Evolutionary conservation across 2,797 vertebrate genomes (phyloP).

Genomic region (Amazona finschi): DNA sequence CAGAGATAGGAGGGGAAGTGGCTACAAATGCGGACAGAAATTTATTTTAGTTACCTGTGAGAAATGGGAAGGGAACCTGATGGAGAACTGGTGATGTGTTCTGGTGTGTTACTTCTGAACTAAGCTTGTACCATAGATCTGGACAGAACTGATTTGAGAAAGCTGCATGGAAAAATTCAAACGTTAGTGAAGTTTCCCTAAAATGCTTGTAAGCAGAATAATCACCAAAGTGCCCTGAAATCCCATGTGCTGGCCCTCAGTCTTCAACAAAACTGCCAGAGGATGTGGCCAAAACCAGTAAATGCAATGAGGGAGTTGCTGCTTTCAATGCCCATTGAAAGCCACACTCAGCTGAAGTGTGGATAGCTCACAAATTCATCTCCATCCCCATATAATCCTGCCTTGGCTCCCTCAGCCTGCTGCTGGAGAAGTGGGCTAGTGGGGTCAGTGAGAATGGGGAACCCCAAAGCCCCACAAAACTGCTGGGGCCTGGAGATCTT

Average conservation of each 20-base stretch:
- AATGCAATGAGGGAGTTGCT: neutral
- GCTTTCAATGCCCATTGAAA: neutral
- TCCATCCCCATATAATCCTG: neutral
- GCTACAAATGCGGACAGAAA: neutral
- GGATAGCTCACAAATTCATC: neutral
- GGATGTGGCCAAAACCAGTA: neutral
- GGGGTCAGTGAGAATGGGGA: neutral
- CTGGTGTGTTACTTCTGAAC: neutral
- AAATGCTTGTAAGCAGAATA: neutral
- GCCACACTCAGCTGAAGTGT: neutral
- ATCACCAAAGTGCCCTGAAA: neutral
- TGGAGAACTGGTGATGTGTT: neutral
- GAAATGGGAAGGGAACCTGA: neutral
- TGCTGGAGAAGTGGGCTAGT: neutral
- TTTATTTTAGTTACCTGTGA: neutral
- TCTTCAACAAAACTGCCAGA: neutral
- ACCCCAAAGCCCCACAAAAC: neutral
- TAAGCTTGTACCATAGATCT: neutral
- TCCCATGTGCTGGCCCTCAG: neutral
- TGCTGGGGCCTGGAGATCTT: neutral
- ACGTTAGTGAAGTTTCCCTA: neutral
- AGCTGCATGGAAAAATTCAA: neutral
- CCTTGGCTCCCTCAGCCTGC: accelerated
- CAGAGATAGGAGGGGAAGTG: neutral
- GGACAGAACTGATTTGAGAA: neutral